Percentiles rank a stretch among this genome's conserved stretches.
Conservation (phyloP, 2,113 vertebrate species). For the Origma solitaria region DNA sequence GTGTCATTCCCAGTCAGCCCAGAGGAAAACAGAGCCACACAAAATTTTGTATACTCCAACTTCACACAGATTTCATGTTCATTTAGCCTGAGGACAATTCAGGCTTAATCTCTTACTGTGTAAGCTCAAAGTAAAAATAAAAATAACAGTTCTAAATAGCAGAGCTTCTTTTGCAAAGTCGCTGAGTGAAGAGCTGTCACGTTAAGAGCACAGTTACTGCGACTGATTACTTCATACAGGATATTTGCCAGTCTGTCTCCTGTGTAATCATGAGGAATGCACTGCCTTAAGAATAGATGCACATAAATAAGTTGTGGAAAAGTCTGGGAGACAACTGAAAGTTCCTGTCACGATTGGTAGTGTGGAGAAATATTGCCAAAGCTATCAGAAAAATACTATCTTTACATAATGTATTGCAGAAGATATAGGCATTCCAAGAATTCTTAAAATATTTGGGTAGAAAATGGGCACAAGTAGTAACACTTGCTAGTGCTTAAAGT, state of each 20-base stretch:
- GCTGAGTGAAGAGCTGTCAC: not conserved
- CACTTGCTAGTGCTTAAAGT: not conserved
- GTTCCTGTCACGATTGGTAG: not conserved
- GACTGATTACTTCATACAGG: not conserved
- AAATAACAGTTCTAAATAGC: not conserved
- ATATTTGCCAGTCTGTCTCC: not conserved
- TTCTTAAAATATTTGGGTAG: not conserved
- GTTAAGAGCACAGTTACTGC: not conserved
- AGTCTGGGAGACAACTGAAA: not conserved
- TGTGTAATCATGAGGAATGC: not conserved
- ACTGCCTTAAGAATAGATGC: not conserved
- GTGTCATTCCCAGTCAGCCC: not conserved
- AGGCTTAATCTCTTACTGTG: not conserved
- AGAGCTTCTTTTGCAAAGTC: not conserved
- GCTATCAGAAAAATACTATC: not conserved
- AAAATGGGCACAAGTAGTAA: not conserved
- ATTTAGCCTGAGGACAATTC: not conserved
- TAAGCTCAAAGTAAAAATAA: constrained; percentile 9
- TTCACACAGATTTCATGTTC: not conserved
- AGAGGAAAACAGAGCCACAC: not conserved
- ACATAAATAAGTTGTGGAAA: not conserved
- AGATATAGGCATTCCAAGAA: not conserved
- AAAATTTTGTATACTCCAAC: not conserved
- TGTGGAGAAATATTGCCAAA: not conserved
- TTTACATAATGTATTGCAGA: not conserved